A percentile compares a stretch with the other conserved stretches of the same genome.
Conservation (phyloP, 37 sponge, comb jelly and placozoan genomes). For the Beroe ovata region DNA sequence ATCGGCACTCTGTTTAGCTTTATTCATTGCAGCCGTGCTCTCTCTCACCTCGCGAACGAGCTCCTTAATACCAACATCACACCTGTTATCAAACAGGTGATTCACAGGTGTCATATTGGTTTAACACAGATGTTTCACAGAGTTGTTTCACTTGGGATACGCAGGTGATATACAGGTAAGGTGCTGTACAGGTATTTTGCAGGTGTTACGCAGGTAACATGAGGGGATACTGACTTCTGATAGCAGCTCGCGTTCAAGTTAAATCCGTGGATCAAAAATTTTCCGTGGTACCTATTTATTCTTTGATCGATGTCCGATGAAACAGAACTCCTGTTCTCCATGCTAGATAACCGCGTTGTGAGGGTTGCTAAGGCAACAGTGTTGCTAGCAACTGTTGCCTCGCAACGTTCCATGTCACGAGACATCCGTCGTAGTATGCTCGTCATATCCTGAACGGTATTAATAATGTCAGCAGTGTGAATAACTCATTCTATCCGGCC, state of each 20-base stretch:
- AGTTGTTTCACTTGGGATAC: too few species aligned
- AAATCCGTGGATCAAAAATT: too few species aligned
- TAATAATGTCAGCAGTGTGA: too few species aligned
- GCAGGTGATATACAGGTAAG: too few species aligned
- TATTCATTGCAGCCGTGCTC: neutral
- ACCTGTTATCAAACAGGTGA: too few species aligned
- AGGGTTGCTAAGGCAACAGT: neutral
- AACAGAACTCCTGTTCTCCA: neutral
- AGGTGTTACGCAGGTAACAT: too few species aligned
- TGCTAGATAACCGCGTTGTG: neutral
- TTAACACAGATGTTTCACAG: too few species aligned
- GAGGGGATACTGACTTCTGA: too few species aligned
- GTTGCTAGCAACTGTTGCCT: slow-evolving; percentile 17
- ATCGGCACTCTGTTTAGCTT: neutral
- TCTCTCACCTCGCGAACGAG: slow-evolving; percentile 21
- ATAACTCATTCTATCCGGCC: too few species aligned
- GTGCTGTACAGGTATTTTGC: too few species aligned
- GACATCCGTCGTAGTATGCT: slow-evolving; percentile 11
- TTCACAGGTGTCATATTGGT: too few species aligned
- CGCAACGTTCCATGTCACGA: slow-evolving; percentile 36
- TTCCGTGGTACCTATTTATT: slow-evolving; percentile 18
- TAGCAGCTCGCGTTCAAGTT: too few species aligned
- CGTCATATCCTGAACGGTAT: slow-evolving; percentile 55
- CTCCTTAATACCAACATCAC: slow-evolving; percentile 35
- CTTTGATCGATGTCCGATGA: neutral